A percentile compares a stretch with the other conserved stretches of the same genome.
Conservation (phyloP, 2,797 vertebrate species). For the Cryptoblepharus egeriae region DNA sequence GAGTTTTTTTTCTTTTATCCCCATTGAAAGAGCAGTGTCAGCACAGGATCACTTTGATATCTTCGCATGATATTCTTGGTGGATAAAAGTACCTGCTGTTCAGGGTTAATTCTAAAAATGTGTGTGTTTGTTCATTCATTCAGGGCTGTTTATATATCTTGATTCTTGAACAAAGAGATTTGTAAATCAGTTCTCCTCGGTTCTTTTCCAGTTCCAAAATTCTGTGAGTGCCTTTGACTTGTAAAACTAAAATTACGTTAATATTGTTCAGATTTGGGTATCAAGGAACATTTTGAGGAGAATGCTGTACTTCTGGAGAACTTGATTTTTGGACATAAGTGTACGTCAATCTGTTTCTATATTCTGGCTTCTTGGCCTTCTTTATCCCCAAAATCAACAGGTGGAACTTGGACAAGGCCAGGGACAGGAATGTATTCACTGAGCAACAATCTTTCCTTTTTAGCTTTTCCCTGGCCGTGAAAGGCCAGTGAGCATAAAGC, state of each 20-base stretch:
- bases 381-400: neutral
- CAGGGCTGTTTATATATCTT: neutral
- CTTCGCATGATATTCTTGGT: neutral
- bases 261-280: neutral
- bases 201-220: neutral
- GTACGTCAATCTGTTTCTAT: neutral
- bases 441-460: neutral
- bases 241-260: neutral
- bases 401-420: neutral
- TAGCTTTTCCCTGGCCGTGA: neutral
- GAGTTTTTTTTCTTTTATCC: neutral
- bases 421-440: neutral
- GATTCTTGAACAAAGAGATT: neutral
- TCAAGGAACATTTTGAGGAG: neutral
- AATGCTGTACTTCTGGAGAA: neutral
- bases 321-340: neutral
- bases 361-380: no score
- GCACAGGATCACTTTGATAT: neutral
- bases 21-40: neutral
- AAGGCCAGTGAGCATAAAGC: neutral
- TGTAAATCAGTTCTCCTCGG: neutral
- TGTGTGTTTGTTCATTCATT: neutral
- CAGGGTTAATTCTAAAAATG: neutral
- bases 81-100: neutral
- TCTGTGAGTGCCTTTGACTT: neutral